Base-by-base conservation (phyloP, 1,140 invertebrate species). In the Eriosoma lanigerum region DNA sequence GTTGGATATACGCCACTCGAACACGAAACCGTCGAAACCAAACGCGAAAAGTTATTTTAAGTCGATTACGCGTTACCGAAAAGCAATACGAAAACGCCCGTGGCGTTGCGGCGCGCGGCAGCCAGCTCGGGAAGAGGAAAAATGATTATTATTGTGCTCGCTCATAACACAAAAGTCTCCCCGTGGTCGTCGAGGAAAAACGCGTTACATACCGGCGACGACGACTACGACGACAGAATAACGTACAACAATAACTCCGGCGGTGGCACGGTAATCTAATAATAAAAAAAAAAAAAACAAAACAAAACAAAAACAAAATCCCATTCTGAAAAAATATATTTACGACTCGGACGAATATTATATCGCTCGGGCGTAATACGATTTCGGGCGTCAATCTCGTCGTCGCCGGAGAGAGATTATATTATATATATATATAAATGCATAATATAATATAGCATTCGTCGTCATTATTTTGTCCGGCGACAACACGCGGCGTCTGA, bases 301-400 rank as follows among this genome's bases (percentile, higher is more conserved):
- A 8, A 78, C 62, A 78, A 75, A 78, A 78, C n/a, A 38, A 38
- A 38, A 8, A 78, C 62, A 78, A 75, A 78, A 78, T 46, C 75
- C 38, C 21, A 78, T 46, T 60, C 13, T 54, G 32, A 56, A 60
- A 70, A 54, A 44, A 76, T 75, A 58, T 58, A n/a, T 44, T 8
- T 46, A 58, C 54, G 73, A 24, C 73, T 44, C 12, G 32, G 54
- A 48, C 38, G 66, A 17, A 26, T 62, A 29, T 32, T 62, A 66
- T 21, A 21, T 58, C 32, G 10, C 29, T 58, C 32, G n/a, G 19
- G 52, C 29, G 73, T 76, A 78, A 78, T 78, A 29, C 56, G 38
- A 78, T 78, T 78, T 78, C 32, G 75, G 75, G 75, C 56, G 75
- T 78, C 75, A 78, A 60, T 78, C 21, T 78, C 32, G 46, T 8